phyloP scores from a whole-genome alignment of 2,888 invertebrate genomes.

The Disparrhopalites patrizii region DNA sequence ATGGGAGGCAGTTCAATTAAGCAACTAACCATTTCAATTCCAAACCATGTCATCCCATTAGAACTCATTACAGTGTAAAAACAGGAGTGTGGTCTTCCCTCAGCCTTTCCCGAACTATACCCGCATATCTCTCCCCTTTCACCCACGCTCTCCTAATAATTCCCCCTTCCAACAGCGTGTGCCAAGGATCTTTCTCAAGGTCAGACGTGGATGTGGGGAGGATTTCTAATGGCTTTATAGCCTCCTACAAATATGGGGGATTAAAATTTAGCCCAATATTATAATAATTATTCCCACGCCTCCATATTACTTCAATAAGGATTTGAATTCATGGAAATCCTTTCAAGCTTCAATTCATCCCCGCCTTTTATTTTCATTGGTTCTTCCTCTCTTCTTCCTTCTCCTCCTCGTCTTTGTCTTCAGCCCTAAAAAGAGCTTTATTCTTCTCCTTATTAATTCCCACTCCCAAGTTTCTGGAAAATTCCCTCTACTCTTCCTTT shows the following conservation, averaged over 20 bases:
- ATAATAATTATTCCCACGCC: too few species aligned
- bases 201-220: background rate
- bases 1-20: conserved; percentile 18
- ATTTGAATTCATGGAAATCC: conserved; percentile 26
- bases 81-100: too few species aligned
- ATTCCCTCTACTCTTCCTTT: too few species aligned
- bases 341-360: conserved; percentile 15
- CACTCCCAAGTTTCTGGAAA: too few species aligned
- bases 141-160: too few species aligned
- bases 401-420: background rate
- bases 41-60: conserved; percentile 20
- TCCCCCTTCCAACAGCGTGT: too few species aligned
- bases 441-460: too few species aligned
- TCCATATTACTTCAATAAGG: conserved; percentile 13
- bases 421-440: too few species aligned
- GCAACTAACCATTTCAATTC: conserved; percentile 7
- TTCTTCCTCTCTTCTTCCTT: background rate
- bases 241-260: too few species aligned
- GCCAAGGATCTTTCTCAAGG: background rate
- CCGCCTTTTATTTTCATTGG: background rate
- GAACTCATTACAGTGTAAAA: conserved; percentile 4
- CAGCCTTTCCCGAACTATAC: background rate
- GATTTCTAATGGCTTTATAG: background rate
- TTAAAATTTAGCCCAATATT: too few species aligned
- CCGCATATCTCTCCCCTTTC: background rate